Evolutionary conservation across 2,797 vertebrate species (phyloP).

Genomic region (Cynopterus sphinx): DNA sequence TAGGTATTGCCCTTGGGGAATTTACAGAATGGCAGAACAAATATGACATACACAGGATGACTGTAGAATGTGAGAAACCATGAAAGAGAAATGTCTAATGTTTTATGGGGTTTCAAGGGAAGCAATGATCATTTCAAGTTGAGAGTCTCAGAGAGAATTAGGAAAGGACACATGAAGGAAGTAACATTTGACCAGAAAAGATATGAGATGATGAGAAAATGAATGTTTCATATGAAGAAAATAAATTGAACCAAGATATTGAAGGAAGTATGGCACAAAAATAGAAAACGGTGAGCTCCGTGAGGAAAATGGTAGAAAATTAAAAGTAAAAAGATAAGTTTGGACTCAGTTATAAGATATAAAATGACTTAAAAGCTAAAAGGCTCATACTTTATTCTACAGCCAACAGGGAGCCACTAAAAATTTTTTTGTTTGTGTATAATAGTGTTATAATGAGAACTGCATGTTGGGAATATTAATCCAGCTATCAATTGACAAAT

Average conservation of each 20-base stretch:
- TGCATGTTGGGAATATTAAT: neutral
- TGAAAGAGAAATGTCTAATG: neutral
- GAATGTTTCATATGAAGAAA: conserved; percentile 15
- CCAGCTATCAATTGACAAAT: neutral
- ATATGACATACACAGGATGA: neutral
- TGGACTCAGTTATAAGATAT: neutral
- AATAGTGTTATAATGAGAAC: conserved; percentile 1
- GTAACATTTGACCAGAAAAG: neutral
- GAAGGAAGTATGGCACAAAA: neutral
- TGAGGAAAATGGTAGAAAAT: neutral
- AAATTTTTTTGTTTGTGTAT: neutral
- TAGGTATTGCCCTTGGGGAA: neutral
- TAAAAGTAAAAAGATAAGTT: conserved; percentile 16
- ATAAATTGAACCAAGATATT: conserved; percentile 16
- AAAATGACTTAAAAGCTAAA: neutral
- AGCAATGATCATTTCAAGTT: neutral
- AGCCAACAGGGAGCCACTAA: neutral
- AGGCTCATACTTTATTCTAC: neutral
- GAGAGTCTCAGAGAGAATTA: neutral
- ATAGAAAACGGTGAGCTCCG: neutral
- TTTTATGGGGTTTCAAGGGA: neutral
- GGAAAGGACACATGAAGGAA: neutral
- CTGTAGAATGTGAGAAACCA: neutral
- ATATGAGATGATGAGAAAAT: conserved; percentile 23
- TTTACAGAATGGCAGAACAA: neutral